Evolutionary conservation across 2,888 invertebrate genomes (phyloP), one percentile per base, ranked within the genome.

Genomic region (Clistopyga incitator): DNA sequence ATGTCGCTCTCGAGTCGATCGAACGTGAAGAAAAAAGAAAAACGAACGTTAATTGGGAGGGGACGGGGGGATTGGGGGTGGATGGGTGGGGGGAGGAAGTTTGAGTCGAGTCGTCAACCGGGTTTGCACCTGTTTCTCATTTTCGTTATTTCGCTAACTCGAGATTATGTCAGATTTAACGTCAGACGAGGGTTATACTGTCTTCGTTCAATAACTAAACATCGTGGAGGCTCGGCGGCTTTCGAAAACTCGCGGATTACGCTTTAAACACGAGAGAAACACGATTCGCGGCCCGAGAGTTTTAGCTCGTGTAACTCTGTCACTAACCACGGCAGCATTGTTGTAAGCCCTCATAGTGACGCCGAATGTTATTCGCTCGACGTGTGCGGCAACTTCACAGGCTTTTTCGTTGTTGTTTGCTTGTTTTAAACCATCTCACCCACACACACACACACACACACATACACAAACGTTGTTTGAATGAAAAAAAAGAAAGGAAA

Each of bases 41-140:
- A 42, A 25, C 45, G 15, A 20, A 68, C 65, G 2, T 65, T 34
- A 64, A 67, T 6, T 52, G 15, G 38, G 38, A 20, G 20, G 2
- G 29, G 23, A 2, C 2, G 3, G 20, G 34, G 64, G 8, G 20
- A 18, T n/a, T n/a, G n/a, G n/a, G n/a, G n/a, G n/a, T n/a, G n/a
- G n/a, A n/a, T n/a, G n/a, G n/a, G n/a, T n/a, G 18, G 11, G 64
- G 18, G 25, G 20, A 20, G 38, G 38, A 64, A 38, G 64, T 38
- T 8, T 18, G n/a, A 64, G 65, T 65, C 47, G 64, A 67, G 56
- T 38, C 61, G 77, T 88, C 86, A 86, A 85, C 86, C 87, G 81
- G 87, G 87, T 68, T 87, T 85, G 75, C 84, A 83, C 78, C 84
- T 81, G 79, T 80, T 87, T 85, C 83, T 87, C 84, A 84, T 87